Percentiles rank a stretch among this genome's conserved stretches.
These are phyloP conservation scores for Leucoraja ocellata DNA, from an alignment of 2,797 vertebrate species.

Conservation along the genomic window DNA sequence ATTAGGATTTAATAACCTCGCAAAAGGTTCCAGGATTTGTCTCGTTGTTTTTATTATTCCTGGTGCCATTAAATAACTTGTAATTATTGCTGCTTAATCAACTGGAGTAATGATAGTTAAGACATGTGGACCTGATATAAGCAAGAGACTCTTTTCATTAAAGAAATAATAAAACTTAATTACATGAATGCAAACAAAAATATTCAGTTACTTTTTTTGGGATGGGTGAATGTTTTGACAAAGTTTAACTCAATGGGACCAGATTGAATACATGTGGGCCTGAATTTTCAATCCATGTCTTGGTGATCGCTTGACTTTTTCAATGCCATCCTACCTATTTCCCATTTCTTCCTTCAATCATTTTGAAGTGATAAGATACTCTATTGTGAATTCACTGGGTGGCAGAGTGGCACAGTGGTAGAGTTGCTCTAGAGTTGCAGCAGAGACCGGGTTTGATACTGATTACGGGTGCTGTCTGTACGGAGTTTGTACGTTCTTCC, in stretches of 20 bases:
- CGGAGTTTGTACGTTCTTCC: too few species aligned
- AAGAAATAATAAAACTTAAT: not conserved
- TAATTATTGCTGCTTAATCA: slow-evolving; percentile 22
- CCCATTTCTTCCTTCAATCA: not conserved
- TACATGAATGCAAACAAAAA: not conserved
- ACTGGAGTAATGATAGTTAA: slow-evolving; percentile 8
- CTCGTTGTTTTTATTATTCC: not conserved
- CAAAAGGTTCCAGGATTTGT: not conserved
- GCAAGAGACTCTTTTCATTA: not conserved
- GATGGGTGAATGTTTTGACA: slow-evolving; percentile 21
- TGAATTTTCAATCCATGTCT: not conserved
- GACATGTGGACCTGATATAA: not conserved
- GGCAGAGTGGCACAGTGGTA: too few species aligned
- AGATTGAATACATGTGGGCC: not conserved
- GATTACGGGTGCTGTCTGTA: too few species aligned
- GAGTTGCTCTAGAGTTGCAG: too few species aligned
- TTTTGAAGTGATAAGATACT: not conserved
- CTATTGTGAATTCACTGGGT: not conserved
- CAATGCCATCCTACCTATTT: not conserved
- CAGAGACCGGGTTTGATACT: too few species aligned
- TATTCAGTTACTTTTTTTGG: slow-evolving; percentile 8
- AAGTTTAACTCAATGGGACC: not conserved
- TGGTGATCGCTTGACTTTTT: not conserved
- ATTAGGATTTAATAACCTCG: not conserved
- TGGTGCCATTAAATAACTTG: not conserved